Conservation (phyloP, 2,113 vertebrate genomes). For the Toxotes chatareus region DNA sequence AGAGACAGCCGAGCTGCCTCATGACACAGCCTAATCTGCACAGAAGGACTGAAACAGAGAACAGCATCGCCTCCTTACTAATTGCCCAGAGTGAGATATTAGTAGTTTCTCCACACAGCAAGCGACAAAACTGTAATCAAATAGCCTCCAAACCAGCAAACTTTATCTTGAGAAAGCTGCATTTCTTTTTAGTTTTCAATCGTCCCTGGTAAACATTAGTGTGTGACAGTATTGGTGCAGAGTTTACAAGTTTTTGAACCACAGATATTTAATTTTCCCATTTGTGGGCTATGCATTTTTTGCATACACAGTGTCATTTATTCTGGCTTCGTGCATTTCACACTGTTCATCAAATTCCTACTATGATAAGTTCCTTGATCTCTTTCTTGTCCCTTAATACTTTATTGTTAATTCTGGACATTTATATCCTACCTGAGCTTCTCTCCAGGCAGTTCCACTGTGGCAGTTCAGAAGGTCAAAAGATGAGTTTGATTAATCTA, state of each 20-base stretch:
- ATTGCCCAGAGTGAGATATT: background rate
- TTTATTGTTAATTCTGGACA: background rate
- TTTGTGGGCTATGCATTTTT: background rate
- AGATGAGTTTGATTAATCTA: slow-evolving; percentile 52
- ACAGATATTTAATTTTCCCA: background rate
- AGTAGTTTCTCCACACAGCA: background rate
- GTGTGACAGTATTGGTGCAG: background rate
- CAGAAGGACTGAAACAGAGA: background rate
- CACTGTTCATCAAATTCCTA: no score
- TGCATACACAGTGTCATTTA: background rate
- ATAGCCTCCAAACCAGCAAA: background rate
- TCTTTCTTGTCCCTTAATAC: background rate
- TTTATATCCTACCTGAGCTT: background rate
- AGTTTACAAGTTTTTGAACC: background rate
- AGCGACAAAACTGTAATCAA: background rate
- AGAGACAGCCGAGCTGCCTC: no score
- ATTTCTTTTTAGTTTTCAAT: background rate
- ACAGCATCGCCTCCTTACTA: background rate
- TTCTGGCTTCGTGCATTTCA: background rate
- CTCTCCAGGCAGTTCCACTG: slow-evolving; percentile 3
- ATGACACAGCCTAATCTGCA: background rate
- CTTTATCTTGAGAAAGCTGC: background rate
- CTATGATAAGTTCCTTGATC: background rate
- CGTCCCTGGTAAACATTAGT: background rate
- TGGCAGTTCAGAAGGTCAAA: slow-evolving; percentile 53